phyloP scores from a whole-genome alignment of 2,797 vertebrate species.

The Picus viridis region DNA sequence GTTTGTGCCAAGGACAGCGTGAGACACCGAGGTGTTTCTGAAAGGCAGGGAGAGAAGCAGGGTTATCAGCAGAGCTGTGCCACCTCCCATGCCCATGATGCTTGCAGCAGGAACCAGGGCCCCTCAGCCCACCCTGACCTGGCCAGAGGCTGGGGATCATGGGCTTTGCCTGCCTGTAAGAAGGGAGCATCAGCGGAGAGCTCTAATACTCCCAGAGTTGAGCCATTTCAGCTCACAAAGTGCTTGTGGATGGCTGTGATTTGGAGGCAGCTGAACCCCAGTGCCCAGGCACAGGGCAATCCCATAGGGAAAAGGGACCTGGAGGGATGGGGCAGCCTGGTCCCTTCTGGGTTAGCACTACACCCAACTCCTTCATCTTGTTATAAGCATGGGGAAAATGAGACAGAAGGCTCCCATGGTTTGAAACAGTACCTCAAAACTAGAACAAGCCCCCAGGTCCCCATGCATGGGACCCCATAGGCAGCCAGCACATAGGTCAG shows the following conservation, averaged over 20 bases:
- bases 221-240: neutral
- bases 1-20: conserved; percentile 80
- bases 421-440: neutral
- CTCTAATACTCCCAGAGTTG: neutral
- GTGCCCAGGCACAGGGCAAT: neutral
- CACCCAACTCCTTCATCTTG: fast-evolving
- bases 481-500: neutral
- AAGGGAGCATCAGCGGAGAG: fast-evolving
- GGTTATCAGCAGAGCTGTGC: neutral
- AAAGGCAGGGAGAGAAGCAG: conserved; percentile 72
- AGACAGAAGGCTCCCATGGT: neutral
- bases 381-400: neutral
- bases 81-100: neutral
- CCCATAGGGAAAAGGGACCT: fast-evolving
- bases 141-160: neutral
- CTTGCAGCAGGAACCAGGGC: fast-evolving
- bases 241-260: neutral
- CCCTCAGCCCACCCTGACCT: neutral
- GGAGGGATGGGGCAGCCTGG: neutral
- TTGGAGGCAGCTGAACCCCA: neutral
- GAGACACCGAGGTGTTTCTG: conserved; percentile 80
- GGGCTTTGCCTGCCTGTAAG: neutral
- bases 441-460: neutral
- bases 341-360: neutral
- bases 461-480: neutral